Percentiles rank a stretch among this genome's conserved stretches.
Evolutionary conservation across 1,140 invertebrate species (phyloP).

Genomic region (Gryllus bimaculatus): DNA sequence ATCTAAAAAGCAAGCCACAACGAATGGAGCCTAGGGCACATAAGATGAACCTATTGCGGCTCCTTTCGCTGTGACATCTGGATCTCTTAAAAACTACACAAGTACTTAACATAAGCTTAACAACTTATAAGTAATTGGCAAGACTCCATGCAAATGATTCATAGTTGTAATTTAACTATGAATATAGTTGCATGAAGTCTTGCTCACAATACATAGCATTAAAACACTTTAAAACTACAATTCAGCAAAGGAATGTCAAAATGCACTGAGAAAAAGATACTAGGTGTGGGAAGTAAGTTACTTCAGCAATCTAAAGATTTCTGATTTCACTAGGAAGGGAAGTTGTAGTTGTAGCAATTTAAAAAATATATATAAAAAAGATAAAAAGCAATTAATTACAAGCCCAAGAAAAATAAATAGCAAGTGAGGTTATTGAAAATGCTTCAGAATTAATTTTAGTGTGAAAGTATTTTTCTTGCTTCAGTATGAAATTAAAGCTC

Average conservation of each 20-base stretch:
- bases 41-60: not conserved
- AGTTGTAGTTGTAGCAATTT: slow-evolving; percentile 10
- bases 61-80: not conserved
- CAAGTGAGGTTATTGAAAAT: slow-evolving; percentile 16
- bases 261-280: slow-evolving; percentile 21
- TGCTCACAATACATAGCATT: not conserved
- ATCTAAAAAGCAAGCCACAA: slow-evolving; percentile 10
- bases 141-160: not conserved
- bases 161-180: not conserved
- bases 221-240: slow-evolving; percentile 8
- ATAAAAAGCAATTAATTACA: slow-evolving; percentile 22
- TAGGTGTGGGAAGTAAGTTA: not conserved
- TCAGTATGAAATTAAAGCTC: slow-evolving; percentile 11
- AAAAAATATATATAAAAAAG: slow-evolving; percentile 18
- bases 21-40: not conserved
- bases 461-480: slow-evolving; percentile 16
- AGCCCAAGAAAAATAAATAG: slow-evolving; percentile 18
- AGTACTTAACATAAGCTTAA: too few relatives aligned
- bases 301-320: too few relatives aligned
- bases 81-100: not conserved
- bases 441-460: slow-evolving; percentile 19
- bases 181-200: not conserved
- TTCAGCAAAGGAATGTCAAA: slow-evolving; percentile 33
- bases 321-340: too few relatives aligned
- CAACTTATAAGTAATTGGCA: not conserved